These are phyloP conservation scores for Serranus cabrilla DNA, from an alignment of 2,797 vertebrate genomes.

Conservation along the genomic window DNA sequence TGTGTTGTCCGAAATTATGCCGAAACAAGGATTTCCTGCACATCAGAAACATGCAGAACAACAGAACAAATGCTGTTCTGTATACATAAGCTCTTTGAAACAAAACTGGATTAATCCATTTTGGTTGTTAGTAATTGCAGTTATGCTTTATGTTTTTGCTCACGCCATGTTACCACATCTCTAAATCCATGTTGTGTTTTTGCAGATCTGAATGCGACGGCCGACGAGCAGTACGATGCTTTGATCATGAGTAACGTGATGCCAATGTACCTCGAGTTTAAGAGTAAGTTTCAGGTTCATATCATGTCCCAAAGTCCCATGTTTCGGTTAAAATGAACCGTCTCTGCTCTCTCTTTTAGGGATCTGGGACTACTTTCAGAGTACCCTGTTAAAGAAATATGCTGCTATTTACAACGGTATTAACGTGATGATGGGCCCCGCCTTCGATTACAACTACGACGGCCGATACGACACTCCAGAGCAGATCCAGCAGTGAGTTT, in stretches of 20 bases:
- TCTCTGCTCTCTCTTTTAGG: constrained; percentile 73
- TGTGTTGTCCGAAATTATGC: too few relatives aligned
- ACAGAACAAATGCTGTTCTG: too few relatives aligned
- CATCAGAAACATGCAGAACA: too few relatives aligned
- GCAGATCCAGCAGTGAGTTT: constrained; percentile 87
- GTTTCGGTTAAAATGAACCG: fast-evolving
- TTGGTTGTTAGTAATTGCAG: too few relatives aligned
- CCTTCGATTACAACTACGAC: constrained; percentile 91
- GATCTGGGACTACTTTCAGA: constrained; percentile 92
- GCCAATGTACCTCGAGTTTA: constrained; percentile 93
- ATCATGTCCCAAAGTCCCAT: too few relatives aligned
- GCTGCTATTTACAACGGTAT: constrained; percentile 86
- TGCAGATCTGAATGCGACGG: constrained; percentile 75
- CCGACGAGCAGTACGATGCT: constrained; percentile 86
- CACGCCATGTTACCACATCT: neutral
- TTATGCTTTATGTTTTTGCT: neutral
- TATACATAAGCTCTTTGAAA: too few relatives aligned
- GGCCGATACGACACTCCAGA: constrained; percentile 87
- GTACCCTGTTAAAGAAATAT: constrained; percentile 84
- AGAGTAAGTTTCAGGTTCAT: constrained; percentile 85
- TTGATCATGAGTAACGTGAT: constrained; percentile 90
- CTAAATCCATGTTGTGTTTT: neutral
- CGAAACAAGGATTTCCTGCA: too few relatives aligned
- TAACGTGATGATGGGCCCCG: constrained; percentile 90
- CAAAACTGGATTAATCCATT: too few relatives aligned